Base-by-base conservation (phyloP, 2,113 vertebrate species). In the Hystrix brachyura region DNA sequence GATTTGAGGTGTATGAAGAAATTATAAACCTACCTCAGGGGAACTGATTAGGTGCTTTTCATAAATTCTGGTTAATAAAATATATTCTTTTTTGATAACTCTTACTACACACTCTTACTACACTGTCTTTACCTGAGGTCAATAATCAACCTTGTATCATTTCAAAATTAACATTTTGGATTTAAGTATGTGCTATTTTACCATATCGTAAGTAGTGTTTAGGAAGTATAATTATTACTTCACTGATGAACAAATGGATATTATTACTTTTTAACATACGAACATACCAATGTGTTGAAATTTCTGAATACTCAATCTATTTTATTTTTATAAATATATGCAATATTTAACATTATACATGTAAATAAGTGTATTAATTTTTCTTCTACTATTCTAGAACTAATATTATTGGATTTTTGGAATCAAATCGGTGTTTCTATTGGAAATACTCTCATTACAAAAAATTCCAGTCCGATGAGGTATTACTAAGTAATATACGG, bases 281-380 rank as follows among this genome's bases (percentile, higher is more conserved):
- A 43, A 72, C 18, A 12, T 76, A 79, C 2, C 14, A 93, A 60
- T 34, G 51, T 64, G 19, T 23, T 82, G n/a, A 79, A 64, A 43
- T 90, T 87, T 76, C 38, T 57, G 17, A 87, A 3, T 53, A 55
- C 0, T 0, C 5, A n/a, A 82, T 76, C 10, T 94, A 87, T 1
- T 81, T 88, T 81, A 48, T 51, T 89, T 89, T 10, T 71, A 34
- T n/a, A 4, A 91, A 2, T 69, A 67, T 3, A 48, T 71, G 55
- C 21, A 80, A 62, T 57, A 80, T 29, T 97, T 86, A 78, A 60
- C 87, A 32, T 60, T 60, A 81, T 32, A 60, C 19, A 19, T 90
- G 29, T 43, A 95, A 93, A 94, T 84, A 71, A 3, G 29, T 92
- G 5, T 55, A 85, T 23, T 81, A n/a, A 69, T 92, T 83, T 90